Conservation (phyloP, 1,140 invertebrate genomes). For the Chrysomallon squamiferum region DNA sequence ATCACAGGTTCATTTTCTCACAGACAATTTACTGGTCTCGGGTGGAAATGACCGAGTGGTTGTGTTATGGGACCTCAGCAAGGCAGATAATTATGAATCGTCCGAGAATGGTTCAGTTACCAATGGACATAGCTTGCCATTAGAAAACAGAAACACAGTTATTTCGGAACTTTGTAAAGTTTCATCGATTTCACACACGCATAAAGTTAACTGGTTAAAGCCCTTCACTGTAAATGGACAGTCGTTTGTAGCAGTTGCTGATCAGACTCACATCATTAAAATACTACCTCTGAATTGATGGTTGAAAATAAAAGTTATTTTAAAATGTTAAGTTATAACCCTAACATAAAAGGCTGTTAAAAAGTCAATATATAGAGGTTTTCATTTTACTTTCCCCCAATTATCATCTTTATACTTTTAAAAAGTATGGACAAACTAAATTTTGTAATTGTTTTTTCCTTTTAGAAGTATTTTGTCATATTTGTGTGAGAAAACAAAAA, state of each 20-base stretch:
- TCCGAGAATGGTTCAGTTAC: conserved; percentile 2
- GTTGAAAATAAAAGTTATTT: too few species aligned
- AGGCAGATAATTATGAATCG: conserved; percentile 23
- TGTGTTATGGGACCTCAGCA: conserved; percentile 49
- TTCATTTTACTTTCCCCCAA: too few species aligned
- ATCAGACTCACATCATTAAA: conserved; percentile 44
- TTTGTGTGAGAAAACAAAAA: too few species aligned
- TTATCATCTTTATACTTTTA: too few species aligned
- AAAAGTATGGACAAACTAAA: too few species aligned
- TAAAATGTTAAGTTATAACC: too few species aligned
- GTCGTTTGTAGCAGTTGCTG: conserved; percentile 38
- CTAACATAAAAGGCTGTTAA: too few species aligned
- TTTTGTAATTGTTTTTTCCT: too few species aligned
- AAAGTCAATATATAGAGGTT: too few species aligned
- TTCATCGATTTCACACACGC: conserved; percentile 29
- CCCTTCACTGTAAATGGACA: conserved; percentile 26
- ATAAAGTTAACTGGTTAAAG: conserved; percentile 57
- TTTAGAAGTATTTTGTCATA: too few species aligned
- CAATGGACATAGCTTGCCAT: conserved; percentile 23
- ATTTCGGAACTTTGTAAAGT: conserved; percentile 39
- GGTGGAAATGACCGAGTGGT: conserved; percentile 54
- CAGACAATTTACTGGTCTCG: conserved; percentile 37
- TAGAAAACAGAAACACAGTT: conserved; percentile 21
- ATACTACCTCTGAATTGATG: conserved; percentile 19
- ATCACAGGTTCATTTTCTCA: conserved; percentile 52